Conservation (phyloP, 2,113 vertebrate species). For the Tychaedon coryphoeus region DNA sequence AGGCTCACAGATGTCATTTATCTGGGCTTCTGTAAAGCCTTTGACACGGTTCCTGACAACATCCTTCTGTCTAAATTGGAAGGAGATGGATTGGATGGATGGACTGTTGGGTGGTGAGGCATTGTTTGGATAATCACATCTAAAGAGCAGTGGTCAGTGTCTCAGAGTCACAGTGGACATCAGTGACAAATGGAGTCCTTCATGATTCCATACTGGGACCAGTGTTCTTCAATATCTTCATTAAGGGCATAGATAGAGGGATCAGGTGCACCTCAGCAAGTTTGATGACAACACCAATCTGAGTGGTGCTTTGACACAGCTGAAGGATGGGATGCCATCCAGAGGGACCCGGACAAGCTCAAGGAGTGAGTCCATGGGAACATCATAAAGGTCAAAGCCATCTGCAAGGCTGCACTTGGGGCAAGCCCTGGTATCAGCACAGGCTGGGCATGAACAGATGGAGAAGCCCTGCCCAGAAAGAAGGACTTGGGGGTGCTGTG, state of each 20-base stretch:
- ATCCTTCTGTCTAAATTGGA: neutral
- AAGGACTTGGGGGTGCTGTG: too few species aligned
- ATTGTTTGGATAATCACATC: neutral
- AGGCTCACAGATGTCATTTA: too few species aligned
- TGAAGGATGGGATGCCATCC: neutral
- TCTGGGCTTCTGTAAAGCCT: too few species aligned
- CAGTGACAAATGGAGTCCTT: neutral
- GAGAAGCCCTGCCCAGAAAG: neutral
- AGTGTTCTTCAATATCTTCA: neutral
- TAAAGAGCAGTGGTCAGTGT: neutral
- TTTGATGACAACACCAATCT: neutral
- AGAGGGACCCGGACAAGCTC: neutral
- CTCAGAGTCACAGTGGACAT: neutral
- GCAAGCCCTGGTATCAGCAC: rapidly evolving
- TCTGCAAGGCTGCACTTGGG: neutral
- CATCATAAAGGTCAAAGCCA: neutral
- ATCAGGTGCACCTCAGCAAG: neutral
- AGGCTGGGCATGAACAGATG: neutral
- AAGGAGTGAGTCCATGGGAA: rapidly evolving
- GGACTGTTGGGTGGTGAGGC: neutral
- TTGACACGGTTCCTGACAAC: too few species aligned
- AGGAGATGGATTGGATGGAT: neutral
- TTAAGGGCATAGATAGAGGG: neutral
- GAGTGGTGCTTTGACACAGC: neutral
- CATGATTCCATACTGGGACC: neutral